Percentiles rank a stretch among this genome's conserved stretches.
Evolutionary conservation across 1,140 invertebrate species (phyloP).

Genomic region (Leptestheria dahalacensis): DNA sequence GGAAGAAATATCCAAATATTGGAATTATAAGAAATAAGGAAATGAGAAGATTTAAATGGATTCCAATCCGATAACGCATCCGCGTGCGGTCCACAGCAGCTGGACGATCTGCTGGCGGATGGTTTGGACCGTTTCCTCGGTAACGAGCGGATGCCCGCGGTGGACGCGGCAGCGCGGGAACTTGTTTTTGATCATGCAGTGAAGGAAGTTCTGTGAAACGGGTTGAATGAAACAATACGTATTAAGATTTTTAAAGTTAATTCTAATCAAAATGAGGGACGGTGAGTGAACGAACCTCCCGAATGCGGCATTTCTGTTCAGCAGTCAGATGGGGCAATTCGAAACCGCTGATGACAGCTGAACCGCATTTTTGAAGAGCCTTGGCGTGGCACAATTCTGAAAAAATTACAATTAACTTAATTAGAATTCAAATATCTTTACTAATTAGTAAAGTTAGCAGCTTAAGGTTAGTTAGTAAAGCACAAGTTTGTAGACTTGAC

Average conservation of each 20-base stretch:
- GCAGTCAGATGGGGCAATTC: not conserved
- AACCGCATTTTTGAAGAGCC: constrained; percentile 3
- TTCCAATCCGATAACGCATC: not conserved
- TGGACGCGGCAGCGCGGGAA: not conserved
- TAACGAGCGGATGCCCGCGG: not conserved
- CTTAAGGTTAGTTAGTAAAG: no score
- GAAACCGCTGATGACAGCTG: constrained; percentile 4
- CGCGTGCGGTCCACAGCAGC: not conserved
- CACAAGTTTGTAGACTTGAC: no score
- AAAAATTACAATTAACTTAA: not conserved
- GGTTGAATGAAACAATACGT: no score
- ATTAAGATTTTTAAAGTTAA: no score
- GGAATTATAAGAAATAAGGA: not conserved
- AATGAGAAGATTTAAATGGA: not conserved
- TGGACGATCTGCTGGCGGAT: not conserved
- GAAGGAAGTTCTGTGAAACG: not conserved
- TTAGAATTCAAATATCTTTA: no score
- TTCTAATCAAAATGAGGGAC: no score
- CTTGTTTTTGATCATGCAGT: not conserved
- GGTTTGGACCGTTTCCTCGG: not conserved
- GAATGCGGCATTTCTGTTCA: not conserved
- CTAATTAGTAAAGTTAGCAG: no score
- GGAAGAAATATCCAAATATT: not conserved
- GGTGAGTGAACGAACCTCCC: no score
- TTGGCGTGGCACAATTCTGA: constrained; percentile 7